These are phyloP conservation scores for Ophraella communa DNA, from an alignment of 2,888 invertebrate genomes.

Conservation along the genomic window DNA sequence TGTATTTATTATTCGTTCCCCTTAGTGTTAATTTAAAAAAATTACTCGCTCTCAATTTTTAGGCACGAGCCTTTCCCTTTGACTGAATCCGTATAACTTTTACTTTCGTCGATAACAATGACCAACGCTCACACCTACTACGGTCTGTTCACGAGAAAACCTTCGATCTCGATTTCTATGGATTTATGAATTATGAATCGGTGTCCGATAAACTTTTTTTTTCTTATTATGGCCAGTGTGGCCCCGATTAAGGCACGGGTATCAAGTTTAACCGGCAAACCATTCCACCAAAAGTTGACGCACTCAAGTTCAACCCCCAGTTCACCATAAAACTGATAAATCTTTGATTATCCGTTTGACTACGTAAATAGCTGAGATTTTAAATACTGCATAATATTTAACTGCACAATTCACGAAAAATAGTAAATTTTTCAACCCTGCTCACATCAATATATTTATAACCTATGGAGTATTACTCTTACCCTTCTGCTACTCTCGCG, in stretches of 20 bases:
- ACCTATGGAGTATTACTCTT: too few species aligned
- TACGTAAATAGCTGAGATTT: too few species aligned
- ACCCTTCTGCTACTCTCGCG: too few species aligned
- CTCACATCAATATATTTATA: too few species aligned
- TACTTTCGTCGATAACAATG: conserved; percentile 7
- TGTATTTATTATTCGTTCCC: too few species aligned
- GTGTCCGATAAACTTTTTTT: not conserved
- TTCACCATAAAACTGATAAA: too few species aligned
- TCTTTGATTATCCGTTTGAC: too few species aligned
- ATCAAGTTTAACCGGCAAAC: not conserved
- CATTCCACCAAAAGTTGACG: conserved; percentile 1
- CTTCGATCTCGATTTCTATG: conserved; percentile 3
- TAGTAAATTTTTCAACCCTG: too few species aligned
- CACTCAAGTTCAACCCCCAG: not conserved
- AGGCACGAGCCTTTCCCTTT: not conserved
- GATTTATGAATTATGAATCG: conserved; percentile 12
- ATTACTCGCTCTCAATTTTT: not conserved
- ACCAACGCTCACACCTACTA: not conserved
- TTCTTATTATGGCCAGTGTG: not conserved
- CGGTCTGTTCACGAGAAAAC: conserved; percentile 1
- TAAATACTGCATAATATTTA: too few species aligned
- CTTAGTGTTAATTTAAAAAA: not conserved
- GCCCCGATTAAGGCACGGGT: not conserved
- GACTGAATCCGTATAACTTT: not conserved
- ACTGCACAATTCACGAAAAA: too few species aligned